Conservation (phyloP, 2,888 invertebrate genomes). For the Microdon myrmicae region DNA sequence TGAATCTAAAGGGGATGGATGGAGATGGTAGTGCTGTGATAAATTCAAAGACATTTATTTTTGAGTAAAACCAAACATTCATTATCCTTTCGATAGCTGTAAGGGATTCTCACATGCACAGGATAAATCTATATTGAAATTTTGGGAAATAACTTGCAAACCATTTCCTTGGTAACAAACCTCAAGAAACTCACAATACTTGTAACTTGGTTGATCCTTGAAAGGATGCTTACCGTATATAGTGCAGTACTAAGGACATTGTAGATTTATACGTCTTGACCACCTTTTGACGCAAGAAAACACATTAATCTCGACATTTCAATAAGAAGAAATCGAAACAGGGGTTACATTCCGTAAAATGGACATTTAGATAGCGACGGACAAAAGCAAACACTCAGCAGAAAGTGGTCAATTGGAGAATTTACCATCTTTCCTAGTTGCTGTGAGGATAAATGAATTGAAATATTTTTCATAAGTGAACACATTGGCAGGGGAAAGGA, state of each 20-base stretch:
- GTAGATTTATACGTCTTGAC: conserved; percentile 47
- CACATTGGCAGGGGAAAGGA: not conserved
- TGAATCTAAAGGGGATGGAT: too few relatives aligned
- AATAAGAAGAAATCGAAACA: conserved; percentile 44
- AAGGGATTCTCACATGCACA: conserved; percentile 1
- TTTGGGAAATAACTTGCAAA: conserved; percentile 26
- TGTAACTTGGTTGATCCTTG: conserved; percentile 7
- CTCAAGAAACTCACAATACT: conserved; percentile 21
- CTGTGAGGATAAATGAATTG: conserved; percentile 39
- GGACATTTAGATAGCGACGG: conserved; percentile 17
- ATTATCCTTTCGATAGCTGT: conserved; percentile 34
- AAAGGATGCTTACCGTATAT: conserved; percentile 4
- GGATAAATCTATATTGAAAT: conserved; percentile 15
- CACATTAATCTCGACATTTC: conserved; percentile 51
- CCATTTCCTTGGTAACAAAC: conserved; percentile 41
- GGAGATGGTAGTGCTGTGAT: too few relatives aligned
- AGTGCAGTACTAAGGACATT: conserved; percentile 12
- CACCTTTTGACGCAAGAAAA: conserved; percentile 51
- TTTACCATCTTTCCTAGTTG: conserved; percentile 27
- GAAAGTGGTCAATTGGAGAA: conserved; percentile 45
- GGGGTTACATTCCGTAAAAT: conserved; percentile 36
- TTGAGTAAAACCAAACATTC: conserved; percentile 34
- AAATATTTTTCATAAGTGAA: conserved; percentile 31
- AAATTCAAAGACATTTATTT: conserved; percentile 33
- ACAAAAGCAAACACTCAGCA: conserved; percentile 34